Evolutionary conservation across 2,113 vertebrate genomes (phyloP).

Genomic region (Helogale parvula): DNA sequence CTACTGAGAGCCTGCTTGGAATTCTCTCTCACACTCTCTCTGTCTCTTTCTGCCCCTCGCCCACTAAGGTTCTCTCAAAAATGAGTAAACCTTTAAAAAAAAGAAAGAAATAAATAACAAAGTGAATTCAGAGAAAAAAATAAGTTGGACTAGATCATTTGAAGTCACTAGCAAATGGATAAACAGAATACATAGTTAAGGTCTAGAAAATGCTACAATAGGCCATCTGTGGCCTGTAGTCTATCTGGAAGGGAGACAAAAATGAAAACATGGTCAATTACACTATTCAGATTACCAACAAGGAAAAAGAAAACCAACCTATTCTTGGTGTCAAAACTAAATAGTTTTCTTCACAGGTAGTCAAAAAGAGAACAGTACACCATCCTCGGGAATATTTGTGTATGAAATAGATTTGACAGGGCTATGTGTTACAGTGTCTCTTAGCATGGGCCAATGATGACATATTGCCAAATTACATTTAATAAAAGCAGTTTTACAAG

Average conservation of each 20-base stretch:
- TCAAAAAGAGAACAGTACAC: not conserved
- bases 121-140: not conserved
- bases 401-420: not conserved
- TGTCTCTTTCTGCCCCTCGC: no score
- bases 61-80: no score
- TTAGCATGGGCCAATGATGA: not conserved
- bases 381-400: not conserved
- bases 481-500: constrained; percentile 35
- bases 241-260: constrained; percentile 20
- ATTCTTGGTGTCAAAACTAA: not conserved
- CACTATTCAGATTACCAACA: not conserved
- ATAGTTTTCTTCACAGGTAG: not conserved
- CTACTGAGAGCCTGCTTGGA: no score
- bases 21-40: no score
- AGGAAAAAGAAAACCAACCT: not conserved
- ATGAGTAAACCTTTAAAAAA: not conserved
- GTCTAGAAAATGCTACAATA: not conserved
- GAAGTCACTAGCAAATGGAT: not conserved
- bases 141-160: not conserved
- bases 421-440: not conserved
- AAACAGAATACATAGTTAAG: not conserved
- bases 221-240: not conserved
- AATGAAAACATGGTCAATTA: not conserved
- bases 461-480: not conserved
- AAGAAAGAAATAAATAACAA: constrained; percentile 7